These are phyloP conservation scores for Nebria salina DNA, from an alignment of 2,888 invertebrate genomes.

Conservation along the genomic window DNA sequence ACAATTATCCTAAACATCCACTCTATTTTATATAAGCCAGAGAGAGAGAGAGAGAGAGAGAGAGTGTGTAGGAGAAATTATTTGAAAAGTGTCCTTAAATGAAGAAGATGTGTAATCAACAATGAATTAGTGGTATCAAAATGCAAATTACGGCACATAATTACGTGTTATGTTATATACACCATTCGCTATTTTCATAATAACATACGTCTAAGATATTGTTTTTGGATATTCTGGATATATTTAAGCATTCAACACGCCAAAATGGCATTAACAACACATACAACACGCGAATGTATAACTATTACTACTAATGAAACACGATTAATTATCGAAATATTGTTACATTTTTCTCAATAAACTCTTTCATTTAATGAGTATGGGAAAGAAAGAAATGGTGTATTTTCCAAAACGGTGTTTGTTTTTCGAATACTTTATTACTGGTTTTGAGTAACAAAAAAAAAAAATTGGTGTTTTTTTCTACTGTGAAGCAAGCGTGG, in stretches of 20 bases:
- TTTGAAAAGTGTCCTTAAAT: no score
- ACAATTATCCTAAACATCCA: conserved; percentile 31
- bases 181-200: not conserved
- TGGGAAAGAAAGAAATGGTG: not conserved
- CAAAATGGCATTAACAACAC: not conserved
- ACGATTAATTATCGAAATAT: not conserved
- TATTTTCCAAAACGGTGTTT: conserved; percentile 17
- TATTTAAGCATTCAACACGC: not conserved
- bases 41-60: no score
- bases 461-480: conserved; percentile 3
- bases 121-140: not conserved
- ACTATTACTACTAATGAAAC: not conserved
- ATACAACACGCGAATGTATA: not conserved
- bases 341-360: no score
- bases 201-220: not conserved
- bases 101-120: not conserved
- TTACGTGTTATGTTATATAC: not conserved
- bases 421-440: conserved; percentile 35
- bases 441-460: not conserved
- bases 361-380: not conserved
- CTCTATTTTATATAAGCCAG: no score
- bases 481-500: conserved; percentile 5
- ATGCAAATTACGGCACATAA: not conserved
- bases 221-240: not conserved
- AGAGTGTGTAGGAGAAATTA: no score